Base-by-base conservation (phyloP, 2,797 vertebrate species). In the Hirundo rustica region DNA sequence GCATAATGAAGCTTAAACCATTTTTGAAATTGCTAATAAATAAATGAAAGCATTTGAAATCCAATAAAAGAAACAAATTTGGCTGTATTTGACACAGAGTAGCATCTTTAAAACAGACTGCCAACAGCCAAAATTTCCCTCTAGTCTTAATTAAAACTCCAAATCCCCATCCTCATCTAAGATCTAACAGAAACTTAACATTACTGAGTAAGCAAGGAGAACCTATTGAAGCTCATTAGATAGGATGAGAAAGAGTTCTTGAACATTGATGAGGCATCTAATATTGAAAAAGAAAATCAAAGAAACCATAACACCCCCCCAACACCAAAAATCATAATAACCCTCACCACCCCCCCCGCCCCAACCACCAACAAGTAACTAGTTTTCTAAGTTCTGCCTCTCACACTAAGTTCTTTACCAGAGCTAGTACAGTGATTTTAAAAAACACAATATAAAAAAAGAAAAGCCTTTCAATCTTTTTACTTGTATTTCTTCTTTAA, bases 1-100 rank as follows among this genome's bases (percentile, higher is more conserved):
- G 19, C 26, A 88, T 51, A 91, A 73, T 7, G 22, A 26, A 68
- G 25, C 48, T 70, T 79, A 48, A 87, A 36, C 2, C 14, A 19
- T 47, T 89, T 92, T 70, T 82, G 4, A 82, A 79, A 78, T 61
- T 51, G 22, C 23, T 73, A 72, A 87, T 65, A 74, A 81, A 85
- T 62, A 60, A 67, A 62, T 36, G 16, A 93, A 95, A 51, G 22
- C 0, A 78, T 87, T 72, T 65, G 40, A 82, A 88, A 79, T 84
- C 16, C 42, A 80, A 36, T 26, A 45, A 74, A 25, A 74, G 32
- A 53, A 18, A 2, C 15, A 55, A 47, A 55, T 71, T 48, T 84
- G 54, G 6, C 21, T 86, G 11, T 32, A 48, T 40, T 61, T 75
- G 34, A 67, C 16, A 40, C 11, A 48, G 5, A 40, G 15, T 21